These are phyloP conservation scores for Epistrophe eligans DNA, from an alignment of 2,888 invertebrate genomes.

Conservation along the genomic window DNA sequence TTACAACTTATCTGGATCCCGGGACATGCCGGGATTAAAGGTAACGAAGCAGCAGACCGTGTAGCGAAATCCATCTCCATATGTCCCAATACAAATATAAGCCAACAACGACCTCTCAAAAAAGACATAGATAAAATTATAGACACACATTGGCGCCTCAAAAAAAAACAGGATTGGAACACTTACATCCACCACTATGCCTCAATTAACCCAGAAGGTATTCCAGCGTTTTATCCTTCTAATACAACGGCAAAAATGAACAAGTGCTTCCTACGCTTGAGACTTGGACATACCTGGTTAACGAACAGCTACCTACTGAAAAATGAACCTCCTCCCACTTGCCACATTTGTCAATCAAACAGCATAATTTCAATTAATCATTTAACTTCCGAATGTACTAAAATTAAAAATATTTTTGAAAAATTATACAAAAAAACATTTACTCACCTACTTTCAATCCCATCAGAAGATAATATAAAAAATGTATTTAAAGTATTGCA, in stretches of 20 bases:
- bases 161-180: neutral
- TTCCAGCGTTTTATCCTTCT: neutral
- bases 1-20: neutral
- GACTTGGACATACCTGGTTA: neutral
- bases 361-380: neutral
- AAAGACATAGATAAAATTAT: neutral
- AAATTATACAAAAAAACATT: neutral
- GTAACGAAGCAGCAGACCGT: slow-evolving; percentile 1
- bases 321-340: neutral
- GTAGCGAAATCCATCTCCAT: neutral
- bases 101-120: neutral
- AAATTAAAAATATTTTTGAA: neutral
- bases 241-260: neutral
- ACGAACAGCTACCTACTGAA: neutral
- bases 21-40: neutral
- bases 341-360: neutral
- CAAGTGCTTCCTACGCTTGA: neutral
- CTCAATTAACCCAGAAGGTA: neutral
- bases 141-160: neutral
- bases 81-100: neutral
- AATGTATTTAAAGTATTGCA: neutral
- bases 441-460: slow-evolving; percentile 5
- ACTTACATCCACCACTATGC: neutral
- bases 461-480: neutral
- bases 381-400: neutral